Evolutionary conservation across 2,113 vertebrate genomes (phyloP).

Genomic region (Polypterus senegalus): DNA sequence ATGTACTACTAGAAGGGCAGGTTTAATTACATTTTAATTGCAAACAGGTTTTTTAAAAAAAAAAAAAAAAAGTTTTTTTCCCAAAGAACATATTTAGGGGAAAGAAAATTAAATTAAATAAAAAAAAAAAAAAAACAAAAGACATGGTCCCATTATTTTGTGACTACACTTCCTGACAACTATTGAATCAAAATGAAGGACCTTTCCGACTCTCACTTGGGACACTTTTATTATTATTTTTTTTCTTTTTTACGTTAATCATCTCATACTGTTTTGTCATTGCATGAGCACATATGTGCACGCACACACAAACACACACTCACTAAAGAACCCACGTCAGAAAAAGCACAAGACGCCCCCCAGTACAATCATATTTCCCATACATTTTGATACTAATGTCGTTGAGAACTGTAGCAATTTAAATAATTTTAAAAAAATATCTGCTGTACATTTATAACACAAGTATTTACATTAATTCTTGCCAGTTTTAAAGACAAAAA

Average conservation of each 20-base stretch:
- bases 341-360: slow-evolving; percentile 29
- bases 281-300: too few species aligned
- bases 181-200: too few species aligned
- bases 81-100: neutral
- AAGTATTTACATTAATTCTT: slow-evolving; percentile 77
- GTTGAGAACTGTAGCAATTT: slow-evolving; percentile 67
- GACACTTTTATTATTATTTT: too few species aligned
- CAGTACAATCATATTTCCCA: slow-evolving; percentile 25
- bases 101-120: neutral
- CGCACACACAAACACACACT: slow-evolving; percentile 2
- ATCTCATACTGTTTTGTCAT: too few species aligned
- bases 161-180: too few species aligned
- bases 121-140: too few species aligned
- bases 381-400: slow-evolving; percentile 41
- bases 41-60: neutral
- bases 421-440: slow-evolving; percentile 92
- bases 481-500: slow-evolving; percentile 30
- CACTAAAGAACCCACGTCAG: slow-evolving; percentile 27
- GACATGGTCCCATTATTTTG: too few species aligned
- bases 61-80: neutral
- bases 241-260: too few species aligned
- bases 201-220: too few species aligned
- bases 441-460: slow-evolving; percentile 80
- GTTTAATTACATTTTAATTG: too few species aligned
- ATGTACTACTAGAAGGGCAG: too few species aligned